Percentiles rank a stretch among this genome's conserved stretches.
phyloP scores from a whole-genome alignment of 1,140 invertebrate species.

The Alviniconcha marisindica region DNA sequence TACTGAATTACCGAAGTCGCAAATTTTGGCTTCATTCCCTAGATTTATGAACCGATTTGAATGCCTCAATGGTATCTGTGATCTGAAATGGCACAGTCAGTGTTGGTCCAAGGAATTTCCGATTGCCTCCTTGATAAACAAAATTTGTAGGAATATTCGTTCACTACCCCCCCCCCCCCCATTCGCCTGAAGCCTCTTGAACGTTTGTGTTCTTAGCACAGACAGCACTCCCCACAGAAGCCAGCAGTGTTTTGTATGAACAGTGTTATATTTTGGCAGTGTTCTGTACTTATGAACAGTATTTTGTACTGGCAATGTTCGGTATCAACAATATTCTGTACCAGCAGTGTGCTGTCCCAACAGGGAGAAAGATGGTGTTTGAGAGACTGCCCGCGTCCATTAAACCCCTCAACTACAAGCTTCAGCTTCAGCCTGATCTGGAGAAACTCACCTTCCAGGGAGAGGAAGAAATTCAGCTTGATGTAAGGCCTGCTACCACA shows the following conservation, averaged over 20 bases:
- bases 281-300: not conserved
- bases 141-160: too few relatives aligned
- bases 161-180: too few relatives aligned
- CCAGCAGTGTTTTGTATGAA: not conserved
- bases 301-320: not conserved
- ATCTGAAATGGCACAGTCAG: too few relatives aligned
- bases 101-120: too few relatives aligned
- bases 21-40: too few relatives aligned
- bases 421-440: constrained; percentile 88
- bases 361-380: constrained; percentile 11
- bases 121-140: too few relatives aligned
- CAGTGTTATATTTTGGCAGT: not conserved
- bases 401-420: constrained; percentile 87
- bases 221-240: not conserved
- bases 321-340: not conserved
- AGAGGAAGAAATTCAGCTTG: constrained; percentile 85
- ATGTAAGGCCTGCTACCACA: too few relatives aligned
- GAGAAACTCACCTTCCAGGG: constrained; percentile 89
- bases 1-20: too few relatives aligned
- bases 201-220: not conserved
- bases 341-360: not conserved
- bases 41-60: too few relatives aligned
- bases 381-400: constrained; percentile 85
- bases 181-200: too few relatives aligned
- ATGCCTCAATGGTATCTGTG: too few relatives aligned